phyloP scores from a whole-genome alignment of 2,113 vertebrate species.

The Cepphus grylle region DNA sequence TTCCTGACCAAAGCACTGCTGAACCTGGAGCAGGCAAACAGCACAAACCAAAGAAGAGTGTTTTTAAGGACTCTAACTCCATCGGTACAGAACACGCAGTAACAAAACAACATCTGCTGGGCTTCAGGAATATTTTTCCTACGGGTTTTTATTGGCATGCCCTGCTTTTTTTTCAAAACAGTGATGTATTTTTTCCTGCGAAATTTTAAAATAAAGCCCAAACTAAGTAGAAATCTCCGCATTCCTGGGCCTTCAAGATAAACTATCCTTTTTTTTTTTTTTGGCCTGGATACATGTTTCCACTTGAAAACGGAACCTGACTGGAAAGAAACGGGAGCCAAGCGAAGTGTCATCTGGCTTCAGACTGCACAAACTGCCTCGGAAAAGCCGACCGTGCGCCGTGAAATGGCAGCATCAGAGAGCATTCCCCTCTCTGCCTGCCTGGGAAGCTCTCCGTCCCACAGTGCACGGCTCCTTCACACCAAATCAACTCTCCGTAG shows the following conservation, averaged over 20 bases:
- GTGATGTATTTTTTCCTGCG: constrained; percentile 25
- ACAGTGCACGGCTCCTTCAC: accelerated
- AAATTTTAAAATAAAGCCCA: constrained; percentile 46
- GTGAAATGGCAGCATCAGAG: neutral
- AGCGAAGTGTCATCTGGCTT: neutral
- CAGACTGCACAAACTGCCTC: neutral
- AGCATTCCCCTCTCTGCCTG: neutral
- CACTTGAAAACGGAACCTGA: constrained; percentile 34
- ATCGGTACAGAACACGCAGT: constrained; percentile 6
- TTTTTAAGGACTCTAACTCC: constrained; percentile 5
- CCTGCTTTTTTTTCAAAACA: neutral
- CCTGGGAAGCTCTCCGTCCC: neutral
- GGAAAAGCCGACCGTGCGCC: neutral
- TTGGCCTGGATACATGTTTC: constrained; percentile 49
- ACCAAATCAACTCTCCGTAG: neutral
- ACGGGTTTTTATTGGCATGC: constrained; percentile 5
- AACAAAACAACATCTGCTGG: constrained; percentile 48
- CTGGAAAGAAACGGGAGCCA: neutral
- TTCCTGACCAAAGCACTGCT: neutral
- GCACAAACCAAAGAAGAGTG: neutral
- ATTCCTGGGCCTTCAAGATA: constrained; percentile 50
- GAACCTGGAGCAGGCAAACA: constrained; percentile 3
- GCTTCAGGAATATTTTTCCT: constrained; percentile 22
- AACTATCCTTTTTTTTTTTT: constrained; percentile 3
- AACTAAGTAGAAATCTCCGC: constrained; percentile 30